phyloP scores from a whole-genome alignment of 2,888 invertebrate species.

The Trimorus sp. region DNA sequence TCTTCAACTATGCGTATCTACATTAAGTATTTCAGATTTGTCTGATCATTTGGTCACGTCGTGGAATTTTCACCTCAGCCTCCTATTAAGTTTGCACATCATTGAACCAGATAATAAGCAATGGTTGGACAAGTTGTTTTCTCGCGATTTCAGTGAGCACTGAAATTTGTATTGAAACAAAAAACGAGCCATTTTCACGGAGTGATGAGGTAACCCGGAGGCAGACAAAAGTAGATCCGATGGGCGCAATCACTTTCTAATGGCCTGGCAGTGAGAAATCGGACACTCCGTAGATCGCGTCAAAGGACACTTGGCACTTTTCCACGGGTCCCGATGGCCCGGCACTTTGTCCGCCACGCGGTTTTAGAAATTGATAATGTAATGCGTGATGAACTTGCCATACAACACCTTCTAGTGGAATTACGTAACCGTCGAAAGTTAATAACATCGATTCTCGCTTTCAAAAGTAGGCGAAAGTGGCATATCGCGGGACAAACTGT shows the following conservation, averaged over 20 bases:
- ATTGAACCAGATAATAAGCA: too few relatives aligned
- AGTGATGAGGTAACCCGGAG: conserved; percentile 34
- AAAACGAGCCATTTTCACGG: conserved; percentile 4
- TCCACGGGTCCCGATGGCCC: conserved; percentile 20
- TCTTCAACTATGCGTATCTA: too few relatives aligned
- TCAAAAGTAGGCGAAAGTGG: conserved; percentile 65
- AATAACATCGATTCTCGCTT: conserved; percentile 63
- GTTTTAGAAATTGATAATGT: conserved; percentile 58
- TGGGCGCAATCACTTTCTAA: conserved; percentile 46
- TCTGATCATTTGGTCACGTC: too few relatives aligned
- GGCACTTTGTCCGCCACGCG: conserved; percentile 17
- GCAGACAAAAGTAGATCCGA: conserved; percentile 39
- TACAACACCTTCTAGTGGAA: conserved; percentile 53
- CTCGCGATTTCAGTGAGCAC: not conserved
- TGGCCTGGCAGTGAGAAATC: conserved; percentile 19
- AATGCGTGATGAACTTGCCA: conserved; percentile 61
- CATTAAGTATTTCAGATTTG: not conserved
- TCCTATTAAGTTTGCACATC: too few relatives aligned
- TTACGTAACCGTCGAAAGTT: conserved; percentile 61
- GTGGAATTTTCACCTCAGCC: too few relatives aligned
- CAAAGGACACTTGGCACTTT: conserved; percentile 35
- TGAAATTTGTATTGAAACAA: too few relatives aligned
- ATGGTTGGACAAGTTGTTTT: not conserved
- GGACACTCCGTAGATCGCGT: conserved; percentile 28
- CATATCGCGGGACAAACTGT: conserved; percentile 54